Base-by-base conservation (phyloP, 2,113 vertebrate species). In the Aptenodytes forsteri region DNA sequence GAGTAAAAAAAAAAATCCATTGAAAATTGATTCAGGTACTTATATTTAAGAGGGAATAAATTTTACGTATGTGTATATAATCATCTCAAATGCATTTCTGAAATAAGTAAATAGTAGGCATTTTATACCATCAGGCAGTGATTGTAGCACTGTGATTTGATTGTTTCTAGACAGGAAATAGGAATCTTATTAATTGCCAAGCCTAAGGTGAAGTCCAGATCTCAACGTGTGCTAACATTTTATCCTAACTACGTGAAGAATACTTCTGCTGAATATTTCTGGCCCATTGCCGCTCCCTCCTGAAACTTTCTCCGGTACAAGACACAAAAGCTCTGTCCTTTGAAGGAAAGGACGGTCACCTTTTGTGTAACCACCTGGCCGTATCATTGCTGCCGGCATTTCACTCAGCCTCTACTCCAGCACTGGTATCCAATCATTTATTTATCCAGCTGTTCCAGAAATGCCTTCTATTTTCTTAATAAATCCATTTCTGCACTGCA, bases 81-180 rank as follows among this genome's bases (percentile, higher is more conserved):
- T 89, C 27, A 75, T 85, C 52, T 66, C 67, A 73, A 56, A 58
- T 71, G 58, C 58, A 22, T 78, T 85, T 96, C 59, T 83, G 62
- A 86, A 89, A 83, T 83, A 62, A 73, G 89, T 86, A 80, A 75
- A 54, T 64, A 83, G 59, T 22, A 81, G 50, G 7, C 13, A 21
- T 90, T 95, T 96, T 83, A 38, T 70, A 58, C 50, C 19, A 42
- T 80, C 62, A 65, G 36, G 34, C 19, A 49, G 49, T 65, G 61
- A 65, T 76, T 61, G 46, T 19, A 73, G 36, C 58, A 50, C 29
- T 87, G 69, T 47, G 29, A 34, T 81, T 87, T 62, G 38, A 49
- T 81, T 77, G 38, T 86, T 97, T 86, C 91, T 83, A 72, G 70
- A 54, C 38, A 66, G 75, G 69, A 96, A 96, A 82, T 44, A 87